Evolutionary conservation across 35 echinoderm and acorn worm species (phyloP), one percentile per base, ranked within the genome.

Genomic region (Anneissia japonica): DNA sequence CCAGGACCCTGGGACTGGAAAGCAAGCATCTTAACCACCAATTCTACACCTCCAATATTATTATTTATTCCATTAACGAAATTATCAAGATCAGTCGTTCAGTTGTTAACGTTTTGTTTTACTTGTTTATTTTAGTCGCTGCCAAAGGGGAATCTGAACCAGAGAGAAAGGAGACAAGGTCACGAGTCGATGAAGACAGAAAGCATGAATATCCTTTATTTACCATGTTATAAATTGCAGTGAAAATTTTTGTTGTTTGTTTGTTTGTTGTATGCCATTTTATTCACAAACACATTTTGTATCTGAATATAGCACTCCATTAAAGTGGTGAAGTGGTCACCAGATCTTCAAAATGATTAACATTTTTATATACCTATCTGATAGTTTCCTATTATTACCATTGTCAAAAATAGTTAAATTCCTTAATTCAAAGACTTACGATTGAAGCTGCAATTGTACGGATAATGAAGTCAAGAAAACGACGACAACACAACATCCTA

Each of bases 181-280:
- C 91, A 31, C 90, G 95, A 46, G 95, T 97, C 0, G 95, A 97
- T 82, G 95, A 97, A 83, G 95, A 97, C 82, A 85, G 91, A 81
- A 97, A 97, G 84, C 95, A 97, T 97, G 95, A 97, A 97, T 92
- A 96, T 96, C 94, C 94, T 96, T 96, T 95, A 0, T 21, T 32
- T 91, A 56, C 28, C 0, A 73, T 3, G 32, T 46, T 84, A n/a
- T n/a, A n/a, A n/a, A n/a, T n/a, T n/a, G n/a, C n/a, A n/a, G n/a
- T n/a, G n/a, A n/a, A n/a, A n/a, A n/a, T n/a, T n/a, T n/a, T n/a
- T n/a, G n/a, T n/a, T n/a, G n/a, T n/a, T n/a, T n/a, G n/a, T n/a
- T n/a, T n/a, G n/a, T n/a, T n/a, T n/a, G n/a, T n/a, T n/a, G n/a
- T n/a, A n/a, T n/a, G n/a, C n/a, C n/a, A n/a, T n/a, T n/a, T n/a